Conservation (phyloP, 2,113 vertebrate species). For the Platysternon megacephalum region DNA sequence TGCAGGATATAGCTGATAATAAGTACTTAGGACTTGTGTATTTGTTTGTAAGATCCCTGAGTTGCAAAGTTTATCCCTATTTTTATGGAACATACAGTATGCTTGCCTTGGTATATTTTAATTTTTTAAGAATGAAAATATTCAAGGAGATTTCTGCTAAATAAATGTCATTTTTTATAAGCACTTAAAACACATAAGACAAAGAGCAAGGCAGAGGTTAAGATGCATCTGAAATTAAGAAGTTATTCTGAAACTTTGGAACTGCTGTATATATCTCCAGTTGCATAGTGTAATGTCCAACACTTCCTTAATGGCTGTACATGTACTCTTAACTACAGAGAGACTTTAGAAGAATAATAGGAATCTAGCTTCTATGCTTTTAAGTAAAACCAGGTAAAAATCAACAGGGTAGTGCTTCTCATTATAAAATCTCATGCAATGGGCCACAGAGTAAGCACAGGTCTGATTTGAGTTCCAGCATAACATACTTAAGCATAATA, state of each 20-base stretch:
- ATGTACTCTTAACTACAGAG: constrained; percentile 47
- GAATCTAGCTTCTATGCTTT: neutral
- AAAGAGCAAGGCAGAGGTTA: neutral
- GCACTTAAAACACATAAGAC: neutral
- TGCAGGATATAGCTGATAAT: neutral
- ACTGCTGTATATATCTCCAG: neutral
- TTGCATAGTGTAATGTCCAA: constrained; percentile 19
- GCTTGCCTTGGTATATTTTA: neutral
- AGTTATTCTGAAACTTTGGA: neutral
- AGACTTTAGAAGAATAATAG: constrained; percentile 5
- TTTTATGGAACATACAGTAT: neutral
- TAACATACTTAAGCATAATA: neutral
- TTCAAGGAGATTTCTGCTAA: neutral
- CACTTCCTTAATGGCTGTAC: constrained; percentile 21
- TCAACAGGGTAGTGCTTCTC: neutral
- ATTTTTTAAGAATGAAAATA: neutral
- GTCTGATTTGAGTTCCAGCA: neutral
- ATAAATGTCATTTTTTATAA: neutral
- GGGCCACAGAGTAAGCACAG: neutral
- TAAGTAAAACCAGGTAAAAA: neutral
- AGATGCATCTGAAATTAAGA: neutral
- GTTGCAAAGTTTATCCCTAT: neutral
- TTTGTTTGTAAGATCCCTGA: neutral
- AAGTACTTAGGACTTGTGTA: neutral
- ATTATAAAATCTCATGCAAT: neutral